Conservation (phyloP, 2,113 vertebrate species). For the Crocuta crocuta region DNA sequence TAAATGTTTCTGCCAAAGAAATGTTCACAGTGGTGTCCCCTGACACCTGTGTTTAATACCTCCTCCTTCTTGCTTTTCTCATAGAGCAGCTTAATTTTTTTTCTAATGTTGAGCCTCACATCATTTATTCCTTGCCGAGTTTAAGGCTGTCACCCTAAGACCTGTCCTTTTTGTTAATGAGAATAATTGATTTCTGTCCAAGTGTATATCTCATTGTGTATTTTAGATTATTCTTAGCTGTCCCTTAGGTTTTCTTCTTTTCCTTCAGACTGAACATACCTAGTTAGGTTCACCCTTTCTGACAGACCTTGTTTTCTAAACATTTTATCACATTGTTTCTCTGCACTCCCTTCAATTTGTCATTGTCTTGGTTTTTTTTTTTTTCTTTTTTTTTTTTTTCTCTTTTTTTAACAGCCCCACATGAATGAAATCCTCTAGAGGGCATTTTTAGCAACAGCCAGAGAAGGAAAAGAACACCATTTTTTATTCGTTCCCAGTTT, state of each 20-base stretch:
- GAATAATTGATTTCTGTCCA: slow-evolving; percentile 51
- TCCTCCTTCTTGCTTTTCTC: neutral
- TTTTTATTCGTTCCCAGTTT: neutral
- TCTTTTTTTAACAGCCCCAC: neutral
- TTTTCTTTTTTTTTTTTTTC: neutral
- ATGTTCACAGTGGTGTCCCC: neutral
- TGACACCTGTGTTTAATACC: slow-evolving; percentile 18
- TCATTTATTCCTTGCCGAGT: slow-evolving; percentile 23
- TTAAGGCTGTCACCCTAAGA: slow-evolving; percentile 10
- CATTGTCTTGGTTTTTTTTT: slow-evolving; percentile 16
- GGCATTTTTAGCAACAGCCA: slow-evolving; percentile 15
- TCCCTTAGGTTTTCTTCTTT: neutral
- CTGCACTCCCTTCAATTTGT: slow-evolving; percentile 22
- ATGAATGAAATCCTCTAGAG: slow-evolving; percentile 3
- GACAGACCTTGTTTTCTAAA: slow-evolving; percentile 62
- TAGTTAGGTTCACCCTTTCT: slow-evolving; percentile 49
- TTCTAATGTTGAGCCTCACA: slow-evolving; percentile 23
- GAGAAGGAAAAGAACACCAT: neutral
- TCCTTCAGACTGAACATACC: slow-evolving; percentile 10
- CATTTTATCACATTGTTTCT: slow-evolving; percentile 51
- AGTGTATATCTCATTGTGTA: neutral
- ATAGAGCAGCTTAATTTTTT: neutral
- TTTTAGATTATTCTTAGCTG: neutral
- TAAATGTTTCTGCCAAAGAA: neutral
- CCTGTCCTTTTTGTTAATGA: slow-evolving; percentile 54